A percentile compares a stretch with the other conserved stretches of the same genome.
Conservation (phyloP, 2,797 vertebrate genomes). For the Pangasius macronema region DNA sequence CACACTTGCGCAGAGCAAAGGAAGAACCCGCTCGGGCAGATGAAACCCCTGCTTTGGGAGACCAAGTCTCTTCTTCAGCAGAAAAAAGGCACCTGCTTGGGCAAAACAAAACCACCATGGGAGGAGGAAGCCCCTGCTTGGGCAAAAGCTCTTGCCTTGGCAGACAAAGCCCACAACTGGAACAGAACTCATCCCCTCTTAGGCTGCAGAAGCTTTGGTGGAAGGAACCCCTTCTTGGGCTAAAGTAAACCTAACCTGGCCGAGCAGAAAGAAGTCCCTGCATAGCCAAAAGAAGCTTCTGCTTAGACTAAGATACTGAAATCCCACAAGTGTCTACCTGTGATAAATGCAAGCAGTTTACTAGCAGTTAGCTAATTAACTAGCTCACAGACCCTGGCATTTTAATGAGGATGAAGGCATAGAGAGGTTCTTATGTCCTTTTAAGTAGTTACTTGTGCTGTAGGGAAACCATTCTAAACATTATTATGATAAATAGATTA, state of each 20-base stretch:
- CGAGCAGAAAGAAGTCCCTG: not conserved
- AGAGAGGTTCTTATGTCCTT: not conserved
- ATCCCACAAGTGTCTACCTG: not conserved
- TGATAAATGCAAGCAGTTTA: slow-evolving; percentile 11
- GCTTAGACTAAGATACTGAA: not conserved
- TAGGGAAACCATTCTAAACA: not conserved
- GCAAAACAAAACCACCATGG: not conserved
- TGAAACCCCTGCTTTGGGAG: not conserved
- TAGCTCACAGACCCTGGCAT: not conserved
- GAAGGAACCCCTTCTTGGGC: not conserved
- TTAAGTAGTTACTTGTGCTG: not conserved
- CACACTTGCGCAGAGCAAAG: not conserved
- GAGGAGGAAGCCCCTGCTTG: not conserved
- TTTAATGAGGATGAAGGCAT: not conserved
- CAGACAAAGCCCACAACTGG: not conserved
- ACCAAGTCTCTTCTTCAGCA: not conserved
- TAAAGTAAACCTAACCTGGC: not conserved
- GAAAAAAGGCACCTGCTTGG: not conserved
- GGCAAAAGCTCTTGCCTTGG: not conserved
- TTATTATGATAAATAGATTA: not conserved
- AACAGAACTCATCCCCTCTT: not conserved
- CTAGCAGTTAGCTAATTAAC: slow-evolving; percentile 2
- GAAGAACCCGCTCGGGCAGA: not conserved
- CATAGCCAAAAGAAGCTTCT: not conserved
- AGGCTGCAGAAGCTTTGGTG: not conserved